Base-by-base conservation (phyloP, 2,888 invertebrate genomes). In the Pseudolycoriella hygida region DNA sequence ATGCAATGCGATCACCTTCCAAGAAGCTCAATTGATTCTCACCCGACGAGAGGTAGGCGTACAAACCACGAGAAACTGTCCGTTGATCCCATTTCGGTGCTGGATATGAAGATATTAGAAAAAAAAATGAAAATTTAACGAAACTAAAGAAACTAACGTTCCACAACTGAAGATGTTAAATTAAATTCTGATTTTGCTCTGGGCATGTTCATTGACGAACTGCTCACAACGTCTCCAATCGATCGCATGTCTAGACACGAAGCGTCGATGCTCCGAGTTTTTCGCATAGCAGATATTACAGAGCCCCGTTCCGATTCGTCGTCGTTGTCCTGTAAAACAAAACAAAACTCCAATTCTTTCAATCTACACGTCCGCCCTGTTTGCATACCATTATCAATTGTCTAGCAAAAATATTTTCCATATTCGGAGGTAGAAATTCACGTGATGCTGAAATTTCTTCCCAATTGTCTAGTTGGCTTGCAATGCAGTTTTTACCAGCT, bases 1-100 rank as follows among this genome's bases (percentile, higher is more conserved):
- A 66, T 6, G 86, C 82, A 46, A 93, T 80, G 48, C 85, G 72
- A 64, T 93, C 93, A 50, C 88, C 88, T 67, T 90, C 89, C 50
- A 83, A 78, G 68, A 93, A 93, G 59, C 84, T 85, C 49, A 93
- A 73, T 65, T 93, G 92, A 67, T 89, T 90, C 59, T 90, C 92
- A 5, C 89, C 86, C 66, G 69, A 74, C 31, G 89, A 88, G 48
- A 87, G 74, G 63, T 93, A 93, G 14, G 89, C 86, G 60, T 90
- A 92, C 32, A 92, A 69, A 10, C 92, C 89, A 51, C 85, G 73
- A 1, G 85, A 88, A 44, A 88, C 67, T 5, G 82, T 80, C 12
- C 83, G 76, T 54, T 85, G 83, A 57, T 81, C 76, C 64, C 71
- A 69, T 31, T 57, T 56, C 31, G 55, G 56, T 50, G 48, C 48